Percentiles rank a stretch among this genome's conserved stretches.
Conservation (phyloP, 2,797 vertebrate species). For the Lepus townsendii region DNA sequence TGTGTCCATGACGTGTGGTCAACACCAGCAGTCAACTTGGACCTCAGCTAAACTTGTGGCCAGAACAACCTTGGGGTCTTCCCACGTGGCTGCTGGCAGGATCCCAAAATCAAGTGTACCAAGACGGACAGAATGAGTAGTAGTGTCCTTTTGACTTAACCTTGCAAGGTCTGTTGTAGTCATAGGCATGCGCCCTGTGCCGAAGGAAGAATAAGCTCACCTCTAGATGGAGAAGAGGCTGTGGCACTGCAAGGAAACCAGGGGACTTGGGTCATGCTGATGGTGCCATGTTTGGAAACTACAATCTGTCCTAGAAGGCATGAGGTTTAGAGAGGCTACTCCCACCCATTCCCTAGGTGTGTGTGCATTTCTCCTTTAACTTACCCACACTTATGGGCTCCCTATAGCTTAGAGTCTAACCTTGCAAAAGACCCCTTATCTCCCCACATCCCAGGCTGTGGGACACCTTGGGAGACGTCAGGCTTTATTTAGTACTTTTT, state of each 20-base stretch:
- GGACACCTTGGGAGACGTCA: constrained; percentile 54
- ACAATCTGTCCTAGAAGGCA: neutral
- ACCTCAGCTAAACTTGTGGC: neutral
- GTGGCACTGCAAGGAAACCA: neutral
- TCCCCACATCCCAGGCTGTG: neutral
- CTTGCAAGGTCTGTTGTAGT: neutral
- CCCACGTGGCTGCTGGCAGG: neutral
- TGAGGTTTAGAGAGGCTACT: neutral
- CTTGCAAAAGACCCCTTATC: constrained; percentile 50
- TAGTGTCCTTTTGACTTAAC: neutral
- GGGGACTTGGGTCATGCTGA: neutral
- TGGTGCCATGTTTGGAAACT: constrained; percentile 3
- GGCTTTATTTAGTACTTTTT: constrained; percentile 78
- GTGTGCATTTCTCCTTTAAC: constrained; percentile 28
- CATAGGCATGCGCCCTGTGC: neutral
- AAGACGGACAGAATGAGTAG: neutral
- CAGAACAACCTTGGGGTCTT: neutral
- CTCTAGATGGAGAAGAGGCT: neutral
- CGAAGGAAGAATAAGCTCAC: neutral
- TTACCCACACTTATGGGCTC: neutral
- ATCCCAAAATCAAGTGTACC: neutral
- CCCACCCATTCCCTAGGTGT: neutral
- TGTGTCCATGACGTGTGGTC: neutral
- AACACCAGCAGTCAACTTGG: neutral
- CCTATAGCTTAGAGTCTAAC: constrained; percentile 35